Conservation (phyloP, 2,797 vertebrate species). For the Phrynocephalus forsythii region DNA sequence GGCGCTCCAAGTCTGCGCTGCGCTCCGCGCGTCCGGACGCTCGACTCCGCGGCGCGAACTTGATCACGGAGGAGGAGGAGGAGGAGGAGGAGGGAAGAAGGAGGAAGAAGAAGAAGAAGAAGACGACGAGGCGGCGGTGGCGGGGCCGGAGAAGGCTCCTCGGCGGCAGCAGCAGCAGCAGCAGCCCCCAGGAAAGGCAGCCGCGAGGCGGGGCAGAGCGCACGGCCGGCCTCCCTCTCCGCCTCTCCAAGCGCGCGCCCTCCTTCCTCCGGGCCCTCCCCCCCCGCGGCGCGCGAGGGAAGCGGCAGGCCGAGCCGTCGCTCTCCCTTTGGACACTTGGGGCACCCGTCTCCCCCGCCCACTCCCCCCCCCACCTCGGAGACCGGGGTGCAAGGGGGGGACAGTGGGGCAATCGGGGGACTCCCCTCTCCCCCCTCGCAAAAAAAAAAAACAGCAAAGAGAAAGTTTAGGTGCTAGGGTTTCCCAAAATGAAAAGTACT, state of each 20-base stretch:
- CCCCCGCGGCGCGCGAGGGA: neutral
- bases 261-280: neutral
- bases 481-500: too few relatives aligned
- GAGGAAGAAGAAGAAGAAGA: neutral
- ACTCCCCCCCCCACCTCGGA: neutral
- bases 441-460: too few relatives aligned
- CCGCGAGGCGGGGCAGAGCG: constrained; percentile 69
- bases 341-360: neutral
- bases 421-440: too few relatives aligned
- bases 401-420: too few relatives aligned
- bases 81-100: neutral
- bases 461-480: too few relatives aligned
- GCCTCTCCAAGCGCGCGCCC: neutral
- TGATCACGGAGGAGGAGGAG: neutral
- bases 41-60: neutral
- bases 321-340: too few relatives aligned
- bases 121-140: constrained; percentile 57
- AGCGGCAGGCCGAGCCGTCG: too few relatives aligned
- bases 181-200: constrained; percentile 74
- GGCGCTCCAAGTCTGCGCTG: neutral
- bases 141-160: constrained; percentile 43
- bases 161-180: constrained; percentile 68
- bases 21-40: neutral
- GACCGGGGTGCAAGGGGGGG: too few relatives aligned
- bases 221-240: constrained; percentile 50